Evolutionary conservation across 2,797 vertebrate genomes (phyloP).

Genomic region (Amniataba percoides): DNA sequence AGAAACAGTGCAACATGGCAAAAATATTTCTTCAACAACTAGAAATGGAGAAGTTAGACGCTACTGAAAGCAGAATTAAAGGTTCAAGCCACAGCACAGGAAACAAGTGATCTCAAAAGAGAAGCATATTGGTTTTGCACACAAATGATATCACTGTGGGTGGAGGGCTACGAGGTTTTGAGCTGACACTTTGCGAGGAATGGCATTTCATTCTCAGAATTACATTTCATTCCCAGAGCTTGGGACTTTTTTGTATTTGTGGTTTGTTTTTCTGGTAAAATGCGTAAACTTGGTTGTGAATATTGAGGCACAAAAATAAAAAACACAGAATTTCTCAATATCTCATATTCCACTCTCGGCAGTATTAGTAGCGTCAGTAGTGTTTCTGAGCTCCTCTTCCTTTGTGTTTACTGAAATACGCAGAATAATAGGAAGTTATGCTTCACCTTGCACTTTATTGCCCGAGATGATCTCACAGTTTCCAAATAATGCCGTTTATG

Average conservation of each 20-base stretch:
- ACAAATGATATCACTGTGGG: slow-evolving; percentile 72
- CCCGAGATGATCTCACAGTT: slow-evolving; percentile 3
- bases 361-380: neutral
- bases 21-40: slow-evolving; percentile 37
- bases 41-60: slow-evolving; percentile 72
- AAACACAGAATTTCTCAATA: neutral
- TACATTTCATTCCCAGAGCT: slow-evolving; percentile 11
- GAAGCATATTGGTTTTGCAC: slow-evolving; percentile 79
- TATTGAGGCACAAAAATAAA: neutral
- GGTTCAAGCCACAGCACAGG: slow-evolving; percentile 83
- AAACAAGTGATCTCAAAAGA: slow-evolving; percentile 84
- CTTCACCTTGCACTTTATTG: neutral
- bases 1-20: slow-evolving; percentile 4
- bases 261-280: neutral
- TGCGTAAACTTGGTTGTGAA: neutral
- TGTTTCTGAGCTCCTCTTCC: neutral
- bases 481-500: slow-evolving; percentile 40
- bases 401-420: neutral
- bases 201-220: slow-evolving; percentile 50
- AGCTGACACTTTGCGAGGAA: slow-evolving; percentile 18
- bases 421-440: neutral
- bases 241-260: neutral
- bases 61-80: slow-evolving; percentile 82
- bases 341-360: neutral
- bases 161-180: slow-evolving; percentile 51